Evolutionary conservation across 2,113 vertebrate genomes (phyloP), one percentile per base, ranked within the genome.

Genomic region (Cyanoliseus patagonus): DNA sequence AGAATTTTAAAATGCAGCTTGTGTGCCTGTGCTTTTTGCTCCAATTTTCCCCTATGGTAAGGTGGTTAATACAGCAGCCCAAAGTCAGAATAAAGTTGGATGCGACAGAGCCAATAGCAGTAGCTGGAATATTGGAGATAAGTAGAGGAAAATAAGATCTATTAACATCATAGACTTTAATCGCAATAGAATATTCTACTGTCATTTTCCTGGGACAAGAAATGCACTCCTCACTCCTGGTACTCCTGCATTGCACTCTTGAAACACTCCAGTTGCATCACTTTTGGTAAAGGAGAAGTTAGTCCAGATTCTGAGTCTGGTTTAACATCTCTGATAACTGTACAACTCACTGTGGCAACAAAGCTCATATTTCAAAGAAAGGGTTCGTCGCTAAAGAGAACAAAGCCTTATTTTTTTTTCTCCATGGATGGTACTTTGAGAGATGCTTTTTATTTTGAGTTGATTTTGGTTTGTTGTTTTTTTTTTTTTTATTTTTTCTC

Each of bases 381-480:
- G 2, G 0, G 2, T 2, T 47, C 8, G 2, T 69, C 4, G 1
- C 0, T 1, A 62, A 79, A n/a, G 10, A 84, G 7, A 73, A 3
- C 3, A 68, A 55, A 91, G 28, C 2, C 10, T 52, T 53, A 27
- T 22, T 6, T 35, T 6, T 35, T 55, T 69, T 62, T 22, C 22
- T 20, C 17, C 41, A 44, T 10, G 10, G 24, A 41, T n/a, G 4
- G 9, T 44, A 47, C 4, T 51, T 84, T 70, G 8, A 75, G 10
- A 76, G 27, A 79, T 31, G 6, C 2, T 2, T 33, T 12, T 44
- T 24, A 57, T 20, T 47, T n/a, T 25, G 22, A 35, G 33, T 59
- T 13, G 16, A 14, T 8, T 6, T 49, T 30, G 17, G 18, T n/a
- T 22, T 17, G 14, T 12, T 12, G 5, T 3, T 17, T 2, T 22